phyloP scores from a whole-genome alignment of 2,113 vertebrate genomes.

The Oplegnathus fasciatus region DNA sequence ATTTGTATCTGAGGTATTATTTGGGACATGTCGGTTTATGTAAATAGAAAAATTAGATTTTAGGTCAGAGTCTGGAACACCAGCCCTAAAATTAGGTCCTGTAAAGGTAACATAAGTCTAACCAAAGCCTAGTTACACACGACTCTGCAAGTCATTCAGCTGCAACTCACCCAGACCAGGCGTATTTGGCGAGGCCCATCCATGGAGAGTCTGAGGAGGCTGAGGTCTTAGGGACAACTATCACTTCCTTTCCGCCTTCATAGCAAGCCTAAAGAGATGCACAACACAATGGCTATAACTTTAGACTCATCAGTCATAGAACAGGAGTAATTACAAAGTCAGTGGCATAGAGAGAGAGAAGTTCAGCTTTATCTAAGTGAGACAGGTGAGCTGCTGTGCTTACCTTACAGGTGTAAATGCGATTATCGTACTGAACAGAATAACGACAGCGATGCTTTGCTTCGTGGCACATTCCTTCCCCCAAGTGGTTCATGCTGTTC shows the following conservation, averaged over 20 bases:
- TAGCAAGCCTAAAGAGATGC: conserved; percentile 91
- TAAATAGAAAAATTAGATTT: background rate
- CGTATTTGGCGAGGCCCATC: conserved; percentile 97
- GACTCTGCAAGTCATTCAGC: conserved; percentile 6
- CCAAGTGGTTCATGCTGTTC: conserved; percentile 98
- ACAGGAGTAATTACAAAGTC: background rate
- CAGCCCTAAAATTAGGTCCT: conserved; percentile 25
- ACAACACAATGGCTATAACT: conserved; percentile 19
- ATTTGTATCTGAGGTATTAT: background rate
- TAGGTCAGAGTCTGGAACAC: conserved; percentile 23
- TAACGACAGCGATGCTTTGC: conserved; percentile 95
- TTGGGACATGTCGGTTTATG: background rate
- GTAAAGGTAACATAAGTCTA: conserved; percentile 48
- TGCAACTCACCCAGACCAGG: conserved; percentile 97
- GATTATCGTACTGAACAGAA: conserved; percentile 95
- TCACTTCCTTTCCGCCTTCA: conserved; percentile 95
- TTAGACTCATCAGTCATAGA: background rate
- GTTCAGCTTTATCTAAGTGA: background rate
- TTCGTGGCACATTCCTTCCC: conserved; percentile 92
- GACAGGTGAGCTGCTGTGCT: conserved; percentile 44
- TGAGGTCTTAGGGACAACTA: conserved; percentile 97
- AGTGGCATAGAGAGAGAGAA: background rate
- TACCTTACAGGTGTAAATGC: conserved; percentile 98
- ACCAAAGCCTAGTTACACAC: background rate
- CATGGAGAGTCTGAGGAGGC: conserved; percentile 98